These are phyloP conservation scores for Syngnathus floridae DNA, from an alignment of 2,113 vertebrate genomes.

Conservation along the genomic window DNA sequence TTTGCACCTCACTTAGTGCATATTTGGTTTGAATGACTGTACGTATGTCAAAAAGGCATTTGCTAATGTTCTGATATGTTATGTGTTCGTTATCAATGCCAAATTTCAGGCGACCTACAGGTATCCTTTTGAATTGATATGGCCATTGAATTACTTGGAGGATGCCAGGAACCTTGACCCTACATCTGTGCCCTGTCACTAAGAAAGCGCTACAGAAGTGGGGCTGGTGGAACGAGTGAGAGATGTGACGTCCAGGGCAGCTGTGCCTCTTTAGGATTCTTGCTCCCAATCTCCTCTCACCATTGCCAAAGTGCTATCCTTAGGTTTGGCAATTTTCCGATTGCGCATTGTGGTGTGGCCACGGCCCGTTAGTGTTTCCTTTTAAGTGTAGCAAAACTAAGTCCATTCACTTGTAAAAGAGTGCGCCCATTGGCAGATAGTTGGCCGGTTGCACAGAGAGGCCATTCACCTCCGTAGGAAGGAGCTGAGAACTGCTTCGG, in stretches of 20 bases:
- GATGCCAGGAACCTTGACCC: not conserved
- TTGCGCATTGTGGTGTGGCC: conserved; percentile 65
- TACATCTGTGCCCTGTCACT: not conserved
- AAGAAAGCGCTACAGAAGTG: not conserved
- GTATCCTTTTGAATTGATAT: not conserved
- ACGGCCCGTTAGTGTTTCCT: conserved; percentile 70
- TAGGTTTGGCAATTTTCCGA: conserved; percentile 73
- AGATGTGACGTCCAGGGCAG: conserved; percentile 44
- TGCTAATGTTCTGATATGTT: not conserved
- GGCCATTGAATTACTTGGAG: not conserved
- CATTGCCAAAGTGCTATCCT: conserved; percentile 72
- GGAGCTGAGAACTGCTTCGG: conserved; percentile 64
- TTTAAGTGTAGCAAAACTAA: conserved; percentile 70
- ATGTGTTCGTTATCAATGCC: not conserved
- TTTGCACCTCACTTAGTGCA: conserved; percentile 7
- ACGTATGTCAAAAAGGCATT: not conserved
- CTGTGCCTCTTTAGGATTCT: conserved; percentile 79
- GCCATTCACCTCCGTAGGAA: conserved; percentile 76
- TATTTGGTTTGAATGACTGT: not conserved
- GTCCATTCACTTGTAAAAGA: conserved; percentile 77
- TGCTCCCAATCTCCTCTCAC: conserved; percentile 62
- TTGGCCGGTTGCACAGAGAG: conserved; percentile 77
- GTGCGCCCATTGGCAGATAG: conserved; percentile 77
- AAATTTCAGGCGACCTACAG: not conserved
- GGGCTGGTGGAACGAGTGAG: conserved; percentile 14